Evolutionary conservation across 2,797 vertebrate genomes (phyloP).

Genomic region (Sphenodon punctatus): DNA sequence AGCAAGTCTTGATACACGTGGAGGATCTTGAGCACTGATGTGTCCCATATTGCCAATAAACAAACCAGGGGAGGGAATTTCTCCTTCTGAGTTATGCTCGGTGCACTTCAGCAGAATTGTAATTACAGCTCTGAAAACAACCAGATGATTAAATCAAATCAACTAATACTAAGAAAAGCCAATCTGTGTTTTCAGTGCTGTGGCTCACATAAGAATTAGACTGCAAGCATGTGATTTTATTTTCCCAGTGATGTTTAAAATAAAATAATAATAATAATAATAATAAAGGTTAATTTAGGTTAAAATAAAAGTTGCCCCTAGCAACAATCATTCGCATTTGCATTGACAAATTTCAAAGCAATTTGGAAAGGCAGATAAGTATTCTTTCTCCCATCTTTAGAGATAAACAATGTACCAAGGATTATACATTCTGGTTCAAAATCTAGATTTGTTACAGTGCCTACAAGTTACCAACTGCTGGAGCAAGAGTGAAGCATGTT

Average conservation of each 20-base stretch:
- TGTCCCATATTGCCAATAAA: too few relatives aligned
- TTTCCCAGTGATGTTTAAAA: neutral
- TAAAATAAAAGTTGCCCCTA: neutral
- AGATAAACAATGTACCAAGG: neutral
- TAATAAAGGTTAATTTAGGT: neutral
- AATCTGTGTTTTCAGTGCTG: neutral
- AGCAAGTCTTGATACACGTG: too few relatives aligned
- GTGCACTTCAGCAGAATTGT: neutral
- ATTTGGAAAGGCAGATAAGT: neutral
- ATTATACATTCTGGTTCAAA: too few relatives aligned
- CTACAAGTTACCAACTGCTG: too few relatives aligned
- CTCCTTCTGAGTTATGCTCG: conserved; percentile 18
- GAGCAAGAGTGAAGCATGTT: too few relatives aligned
- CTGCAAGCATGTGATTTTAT: neutral
- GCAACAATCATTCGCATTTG: neutral
- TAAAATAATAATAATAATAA: neutral
- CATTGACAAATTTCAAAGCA: neutral
- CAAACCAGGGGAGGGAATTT: neutral
- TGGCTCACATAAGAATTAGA: neutral
- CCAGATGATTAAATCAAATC: neutral
- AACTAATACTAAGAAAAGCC: neutral
- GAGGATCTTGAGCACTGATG: too few relatives aligned
- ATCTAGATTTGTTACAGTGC: too few relatives aligned
- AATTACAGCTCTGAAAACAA: neutral
- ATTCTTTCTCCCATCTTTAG: neutral